Percentiles rank a stretch among this genome's conserved stretches.
Conservation (phyloP, 2,113 vertebrate species). For the Cephalopholis sonnerati region DNA sequence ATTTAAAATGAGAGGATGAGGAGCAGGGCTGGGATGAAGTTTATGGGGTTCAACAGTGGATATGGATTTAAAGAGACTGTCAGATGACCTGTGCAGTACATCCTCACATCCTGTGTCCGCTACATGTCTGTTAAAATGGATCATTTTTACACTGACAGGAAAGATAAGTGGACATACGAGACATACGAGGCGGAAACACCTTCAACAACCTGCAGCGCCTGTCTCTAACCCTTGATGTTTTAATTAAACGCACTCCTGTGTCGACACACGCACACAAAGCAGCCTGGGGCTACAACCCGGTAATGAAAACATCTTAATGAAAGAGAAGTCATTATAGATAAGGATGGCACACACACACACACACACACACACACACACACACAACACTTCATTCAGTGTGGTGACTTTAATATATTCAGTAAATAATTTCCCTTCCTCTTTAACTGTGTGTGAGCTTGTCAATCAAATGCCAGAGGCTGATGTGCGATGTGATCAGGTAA, state of each 20-base stretch:
- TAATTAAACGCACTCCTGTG: constrained; percentile 31
- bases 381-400: background rate
- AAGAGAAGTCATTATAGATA: constrained; percentile 58
- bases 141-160: background rate
- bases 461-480: background rate
- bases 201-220: background rate
- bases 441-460: background rate
- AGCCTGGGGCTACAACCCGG: constrained; percentile 2
- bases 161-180: background rate
- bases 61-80: constrained; percentile 24
- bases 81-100: constrained; percentile 7
- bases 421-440: background rate
- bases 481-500: background rate
- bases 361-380: background rate
- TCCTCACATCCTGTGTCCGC: background rate
- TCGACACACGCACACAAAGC: background rate
- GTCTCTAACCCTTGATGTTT: background rate
- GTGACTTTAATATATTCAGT: background rate
- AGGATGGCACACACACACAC: background rate
- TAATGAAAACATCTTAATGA: constrained; percentile 52
- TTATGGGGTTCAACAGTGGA: constrained; percentile 21
- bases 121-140: background rate
- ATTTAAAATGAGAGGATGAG: constrained; percentile 62
- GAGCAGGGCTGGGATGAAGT: constrained; percentile 35
- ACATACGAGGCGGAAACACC: constrained; percentile 3